phyloP scores from a whole-genome alignment of 2,888 invertebrate species.

The Nasonovia ribisnigri region DNA sequence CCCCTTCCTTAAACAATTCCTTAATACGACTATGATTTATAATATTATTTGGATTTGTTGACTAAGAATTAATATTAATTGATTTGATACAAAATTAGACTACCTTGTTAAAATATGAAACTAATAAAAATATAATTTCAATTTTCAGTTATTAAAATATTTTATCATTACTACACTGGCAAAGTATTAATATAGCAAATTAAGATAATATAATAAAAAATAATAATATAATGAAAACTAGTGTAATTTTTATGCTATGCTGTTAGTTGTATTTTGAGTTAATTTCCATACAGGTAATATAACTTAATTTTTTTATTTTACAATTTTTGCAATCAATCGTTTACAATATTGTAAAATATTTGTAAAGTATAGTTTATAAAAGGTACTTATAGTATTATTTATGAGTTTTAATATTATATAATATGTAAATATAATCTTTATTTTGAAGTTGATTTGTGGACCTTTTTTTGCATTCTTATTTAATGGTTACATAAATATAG shows the following conservation, averaged over 20 bases:
- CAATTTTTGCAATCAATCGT: neutral
- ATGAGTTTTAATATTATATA: neutral
- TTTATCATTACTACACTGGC: neutral
- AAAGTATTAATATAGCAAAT: neutral
- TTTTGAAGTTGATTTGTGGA: neutral
- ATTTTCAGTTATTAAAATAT: neutral
- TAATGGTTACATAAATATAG: neutral
- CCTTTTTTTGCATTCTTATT: neutral
- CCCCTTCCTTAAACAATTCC: too few species aligned
- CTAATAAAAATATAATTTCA: neutral
- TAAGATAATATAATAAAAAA: too few species aligned
- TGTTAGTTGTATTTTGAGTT: neutral
- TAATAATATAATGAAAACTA: neutral
- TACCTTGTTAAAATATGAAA: neutral
- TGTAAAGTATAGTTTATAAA: neutral
- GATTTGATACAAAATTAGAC: neutral
- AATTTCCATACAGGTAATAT: neutral
- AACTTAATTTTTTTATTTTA: neutral
- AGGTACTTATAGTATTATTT: too few species aligned
- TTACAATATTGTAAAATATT: neutral
- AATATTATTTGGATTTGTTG: neutral
- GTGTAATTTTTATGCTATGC: neutral
- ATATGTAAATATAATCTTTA: neutral
- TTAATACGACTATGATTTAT: too few species aligned
- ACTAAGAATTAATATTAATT: neutral